Evolutionary conservation across 2,797 vertebrate species (phyloP).

Genomic region (Diplodus sargus): DNA sequence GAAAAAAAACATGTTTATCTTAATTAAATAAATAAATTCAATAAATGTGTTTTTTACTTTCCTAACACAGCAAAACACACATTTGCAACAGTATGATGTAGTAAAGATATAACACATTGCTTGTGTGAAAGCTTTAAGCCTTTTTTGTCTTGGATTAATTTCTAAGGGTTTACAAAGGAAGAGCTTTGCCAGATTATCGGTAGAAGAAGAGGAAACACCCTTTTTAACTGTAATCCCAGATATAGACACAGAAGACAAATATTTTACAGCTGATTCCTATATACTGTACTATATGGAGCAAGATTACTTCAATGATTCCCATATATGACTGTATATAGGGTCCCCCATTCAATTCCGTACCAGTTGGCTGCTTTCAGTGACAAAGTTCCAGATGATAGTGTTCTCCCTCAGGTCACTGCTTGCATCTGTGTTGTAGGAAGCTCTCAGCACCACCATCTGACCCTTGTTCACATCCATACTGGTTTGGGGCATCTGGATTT

Average conservation of each 20-base stretch:
- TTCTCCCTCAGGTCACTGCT: conserved; percentile 34
- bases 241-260: conserved; percentile 46
- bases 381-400: conserved; percentile 81
- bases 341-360: conserved; percentile 54
- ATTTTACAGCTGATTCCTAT: not conserved
- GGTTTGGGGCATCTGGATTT: conserved; percentile 66
- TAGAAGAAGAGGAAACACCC: conserved; percentile 48
- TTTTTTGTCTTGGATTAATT: conserved; percentile 62
- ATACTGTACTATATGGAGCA: not conserved
- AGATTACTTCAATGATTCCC: too few relatives aligned
- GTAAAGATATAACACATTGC: not conserved
- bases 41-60: not conserved
- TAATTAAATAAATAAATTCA: conserved; percentile 6
- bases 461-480: conserved; percentile 85
- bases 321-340: not conserved
- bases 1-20: not conserved
- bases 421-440: conserved; percentile 72
- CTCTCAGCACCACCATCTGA: conserved; percentile 79
- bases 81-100: not conserved
- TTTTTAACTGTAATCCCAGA: conserved; percentile 54
- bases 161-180: conserved; percentile 54
- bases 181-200: conserved; percentile 66
- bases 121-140: conserved; percentile 22
- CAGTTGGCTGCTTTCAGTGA: conserved; percentile 48
- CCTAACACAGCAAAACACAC: not conserved